Base-by-base conservation (phyloP, 1,140 invertebrate genomes). In the Heliconius hermathena region DNA sequence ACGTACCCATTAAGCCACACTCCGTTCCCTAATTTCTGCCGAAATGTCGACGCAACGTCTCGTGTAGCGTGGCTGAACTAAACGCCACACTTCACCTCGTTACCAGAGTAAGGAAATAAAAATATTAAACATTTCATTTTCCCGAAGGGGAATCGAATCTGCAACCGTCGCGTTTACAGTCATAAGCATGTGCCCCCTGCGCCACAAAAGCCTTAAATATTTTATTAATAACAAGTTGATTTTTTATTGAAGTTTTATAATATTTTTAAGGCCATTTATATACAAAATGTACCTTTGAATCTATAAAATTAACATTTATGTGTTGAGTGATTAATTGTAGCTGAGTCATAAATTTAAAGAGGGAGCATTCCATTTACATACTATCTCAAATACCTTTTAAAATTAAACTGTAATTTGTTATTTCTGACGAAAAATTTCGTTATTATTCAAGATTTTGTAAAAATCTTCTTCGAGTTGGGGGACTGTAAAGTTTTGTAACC, bases 371-470 rank as follows among this genome's bases (percentile, higher is more conserved):
- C 26, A 66, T 66, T 66, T 66, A 66, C 60, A 66, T 66, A 66
- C 26, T 66, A 66, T 66, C 60, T 66, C 60, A 66, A 66, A 66
- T 66, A 66, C 22, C 60, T 66, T 66, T 66, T 66, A 26, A 66
- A 66, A 66, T 66, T 66, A 66, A 66, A 66, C 22, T 66, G 60
- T 66, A 66, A 66, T 66, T 66, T 29, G 60, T 66, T 66, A 66
- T 66, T 66, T 66, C 60, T 66, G 3, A 66, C 22, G 60, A 66
- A 66, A 66, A 29, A 66, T 29, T 66, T 66, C 60, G 22, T 26
- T 66, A 26, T 4, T 66, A 26, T 66, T 66, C n/a, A 66, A 66
- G 60, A 22, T 66, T 66, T 66, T 66, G 60, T 22, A 5, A 38
- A 41, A 72, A 36, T 71, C 18, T 72, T 72, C 11, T n/a, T 26